These are phyloP conservation scores for Pteropus rufus DNA, from an alignment of 2,797 vertebrate genomes.

Conservation along the genomic window DNA sequence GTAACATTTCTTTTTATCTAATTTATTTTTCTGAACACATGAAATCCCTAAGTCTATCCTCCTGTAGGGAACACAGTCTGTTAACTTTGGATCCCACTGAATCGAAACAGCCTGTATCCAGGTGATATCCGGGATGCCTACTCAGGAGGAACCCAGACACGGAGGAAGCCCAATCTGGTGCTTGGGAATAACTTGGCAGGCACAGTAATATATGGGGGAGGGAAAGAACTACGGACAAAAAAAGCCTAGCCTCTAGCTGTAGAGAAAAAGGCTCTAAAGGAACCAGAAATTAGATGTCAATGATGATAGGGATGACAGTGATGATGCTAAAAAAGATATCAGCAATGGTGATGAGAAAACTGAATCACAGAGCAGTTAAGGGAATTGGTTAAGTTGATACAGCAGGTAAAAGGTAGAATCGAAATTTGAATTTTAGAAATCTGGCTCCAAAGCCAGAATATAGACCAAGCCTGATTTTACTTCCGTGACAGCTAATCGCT, in stretches of 20 bases:
- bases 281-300: neutral
- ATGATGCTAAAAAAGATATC: neutral
- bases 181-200: conserved; percentile 52
- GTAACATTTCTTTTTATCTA: conserved; percentile 9
- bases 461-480: neutral
- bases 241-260: neutral
- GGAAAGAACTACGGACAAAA: neutral
- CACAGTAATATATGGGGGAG: neutral
- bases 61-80: conserved; percentile 66
- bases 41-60: conserved; percentile 28
- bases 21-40: conserved; percentile 36
- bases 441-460: neutral
- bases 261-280: neutral
- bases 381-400: neutral
- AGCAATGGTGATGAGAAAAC: neutral
- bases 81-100: conserved; percentile 50
- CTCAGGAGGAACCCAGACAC: conserved; percentile 65
- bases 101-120: conserved; percentile 58
- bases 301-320: neutral
- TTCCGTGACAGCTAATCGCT: neutral
- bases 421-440: neutral
- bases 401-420: neutral
- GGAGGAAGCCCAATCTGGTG: conserved; percentile 70
- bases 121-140: conserved; percentile 63
- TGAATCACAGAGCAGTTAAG: neutral